A percentile compares a stretch with the other conserved stretches of the same genome.
These are phyloP conservation scores for Etheostoma nigrum DNA, from an alignment of 2,797 vertebrate species.

Conservation along the genomic window DNA sequence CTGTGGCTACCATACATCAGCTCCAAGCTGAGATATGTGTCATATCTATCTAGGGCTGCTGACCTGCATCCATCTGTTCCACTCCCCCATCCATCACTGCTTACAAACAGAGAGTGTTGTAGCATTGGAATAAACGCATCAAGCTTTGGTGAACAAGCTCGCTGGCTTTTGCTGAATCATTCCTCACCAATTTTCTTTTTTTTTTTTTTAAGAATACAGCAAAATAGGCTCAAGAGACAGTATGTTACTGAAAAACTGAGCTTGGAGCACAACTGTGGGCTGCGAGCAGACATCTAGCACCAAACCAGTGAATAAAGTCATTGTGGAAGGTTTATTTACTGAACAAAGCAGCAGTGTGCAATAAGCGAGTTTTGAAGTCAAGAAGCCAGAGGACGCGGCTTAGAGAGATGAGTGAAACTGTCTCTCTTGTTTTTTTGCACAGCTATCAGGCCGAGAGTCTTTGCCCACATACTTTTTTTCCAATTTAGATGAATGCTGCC, in stretches of 20 bases:
- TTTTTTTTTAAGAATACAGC: not conserved
- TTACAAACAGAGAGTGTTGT: constrained; percentile 65
- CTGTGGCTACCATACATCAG: constrained; percentile 67
- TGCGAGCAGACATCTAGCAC: constrained; percentile 47
- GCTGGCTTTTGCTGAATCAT: constrained; percentile 70
- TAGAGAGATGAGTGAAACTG: constrained; percentile 64
- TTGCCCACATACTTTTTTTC: constrained; percentile 72
- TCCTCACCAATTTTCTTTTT: constrained; percentile 34
- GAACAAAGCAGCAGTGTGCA: constrained; percentile 72
- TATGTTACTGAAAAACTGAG: constrained; percentile 20
- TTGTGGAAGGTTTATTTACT: constrained; percentile 64
- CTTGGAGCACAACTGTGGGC: constrained; percentile 14
- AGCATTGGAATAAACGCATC: constrained; percentile 49
- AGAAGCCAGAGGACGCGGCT: constrained; percentile 42
- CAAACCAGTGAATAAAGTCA: constrained; percentile 60
- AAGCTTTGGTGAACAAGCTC: constrained; percentile 47
- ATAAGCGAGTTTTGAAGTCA: constrained; percentile 35
- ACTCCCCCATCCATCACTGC: constrained; percentile 63
- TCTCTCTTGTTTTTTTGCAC: constrained; percentile 60
- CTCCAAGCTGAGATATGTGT: constrained; percentile 63
- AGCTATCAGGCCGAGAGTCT: constrained; percentile 70
- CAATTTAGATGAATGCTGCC: constrained; percentile 82
- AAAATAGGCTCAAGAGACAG: constrained; percentile 23
- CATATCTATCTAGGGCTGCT: constrained; percentile 72
- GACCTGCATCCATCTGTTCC: constrained; percentile 53